These are phyloP conservation scores for Notechis scutatus DNA, from an alignment of 2,113 vertebrate species.

Conservation along the genomic window DNA sequence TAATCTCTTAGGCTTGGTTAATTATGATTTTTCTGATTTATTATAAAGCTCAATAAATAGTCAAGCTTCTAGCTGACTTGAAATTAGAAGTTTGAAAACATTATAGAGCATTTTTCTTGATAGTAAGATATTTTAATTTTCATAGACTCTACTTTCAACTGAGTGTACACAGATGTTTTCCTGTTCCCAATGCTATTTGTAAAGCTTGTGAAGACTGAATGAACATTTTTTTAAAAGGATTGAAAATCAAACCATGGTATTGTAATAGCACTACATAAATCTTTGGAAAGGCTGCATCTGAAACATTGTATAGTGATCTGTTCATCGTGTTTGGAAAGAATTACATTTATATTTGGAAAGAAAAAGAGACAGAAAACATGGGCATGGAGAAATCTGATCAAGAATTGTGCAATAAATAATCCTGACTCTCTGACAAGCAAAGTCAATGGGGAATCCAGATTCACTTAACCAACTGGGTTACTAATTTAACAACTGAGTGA, in stretches of 20 bases:
- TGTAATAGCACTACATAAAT: not conserved
- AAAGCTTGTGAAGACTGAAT: not conserved
- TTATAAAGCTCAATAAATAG: not conserved
- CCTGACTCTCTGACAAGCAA: not conserved
- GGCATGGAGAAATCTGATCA: not conserved
- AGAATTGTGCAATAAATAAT: not conserved
- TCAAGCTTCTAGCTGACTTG: not conserved
- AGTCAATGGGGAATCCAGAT: no score
- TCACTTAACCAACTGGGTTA: no score
- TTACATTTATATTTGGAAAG: not conserved
- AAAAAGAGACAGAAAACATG: not conserved
- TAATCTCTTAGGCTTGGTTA: not conserved
- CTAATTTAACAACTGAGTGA: no score
- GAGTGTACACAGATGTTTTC: not conserved
- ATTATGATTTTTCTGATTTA: not conserved
- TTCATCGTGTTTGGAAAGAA: not conserved
- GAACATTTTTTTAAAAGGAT: not conserved
- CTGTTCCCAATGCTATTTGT: not conserved
- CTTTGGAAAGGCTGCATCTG: not conserved
- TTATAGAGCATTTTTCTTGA: not conserved
- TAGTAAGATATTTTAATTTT: not conserved
- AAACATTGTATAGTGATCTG: not conserved
- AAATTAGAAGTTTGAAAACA: not conserved
- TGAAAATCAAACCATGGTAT: not conserved
- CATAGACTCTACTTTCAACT: not conserved